Base-by-base conservation (phyloP, 2,113 vertebrate species). In the Amblyopsis rosae region DNA sequence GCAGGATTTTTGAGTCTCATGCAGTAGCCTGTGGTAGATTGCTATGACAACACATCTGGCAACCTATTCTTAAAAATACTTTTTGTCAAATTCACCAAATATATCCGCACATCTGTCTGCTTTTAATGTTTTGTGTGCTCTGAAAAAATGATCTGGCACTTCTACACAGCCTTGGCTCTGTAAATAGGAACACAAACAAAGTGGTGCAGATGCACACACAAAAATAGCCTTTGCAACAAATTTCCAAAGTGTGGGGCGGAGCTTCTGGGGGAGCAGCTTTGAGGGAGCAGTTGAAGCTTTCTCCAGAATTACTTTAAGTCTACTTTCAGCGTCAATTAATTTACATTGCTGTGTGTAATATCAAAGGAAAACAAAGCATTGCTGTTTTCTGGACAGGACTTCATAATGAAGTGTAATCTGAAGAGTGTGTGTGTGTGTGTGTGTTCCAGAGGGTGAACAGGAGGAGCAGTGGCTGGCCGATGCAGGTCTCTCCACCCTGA, bases 401-500 rank as follows among this genome's bases (percentile, higher is more conserved):
- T 41, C 35, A 41, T 41, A 41, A 41, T 41, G 35, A 19, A 41
- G 19, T 60, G 47, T 69, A 49, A 45, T 26, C 9, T 19, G 19
- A 56, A 32, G 45, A 63, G 32, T 68, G 33, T 57, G 3, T 59
- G 0, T 72, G 26, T 83, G 3, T 48, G 13, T 59, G 17, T 64
- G 57, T 70, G 59, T 78, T 0, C 13, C 86, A 95, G 94, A 96
- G 41, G 95, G 94, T 0, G 96, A 96, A 53, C 92, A 94, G 3
- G 93, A 98, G 69, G 93, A 93, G 0, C 93, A 94, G 85, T 95
- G 95, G 96, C 90, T 98, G 35, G 94, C 93, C 57, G 96, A 95
- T 0, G 91, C 94, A 0, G 95, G 96, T 9, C 88, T 96, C 33
- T 92, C 93, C 0, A 90, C 90, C 45, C 93, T 98, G n/a, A 93